Conservation (phyloP, 2,888 invertebrate species). For the Perithous albicinctus region DNA sequence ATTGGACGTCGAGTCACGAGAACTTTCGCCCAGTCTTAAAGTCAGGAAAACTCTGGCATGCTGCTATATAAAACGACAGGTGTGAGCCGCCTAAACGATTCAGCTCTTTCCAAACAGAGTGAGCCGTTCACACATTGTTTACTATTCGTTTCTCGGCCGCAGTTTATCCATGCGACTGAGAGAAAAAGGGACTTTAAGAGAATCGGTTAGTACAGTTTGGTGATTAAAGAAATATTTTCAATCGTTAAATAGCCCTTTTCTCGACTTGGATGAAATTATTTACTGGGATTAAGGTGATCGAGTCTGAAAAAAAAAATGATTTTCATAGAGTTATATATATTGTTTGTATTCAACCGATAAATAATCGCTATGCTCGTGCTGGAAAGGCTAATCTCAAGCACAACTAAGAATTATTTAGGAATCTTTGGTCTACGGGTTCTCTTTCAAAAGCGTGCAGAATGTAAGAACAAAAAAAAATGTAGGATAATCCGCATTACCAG, state of each 20-base stretch:
- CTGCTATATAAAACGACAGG: slow-evolving; percentile 67
- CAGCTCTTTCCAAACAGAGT: slow-evolving; percentile 65
- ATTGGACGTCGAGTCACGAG: not conserved
- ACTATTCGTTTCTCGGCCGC: slow-evolving; percentile 1
- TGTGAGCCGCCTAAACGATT: slow-evolving; percentile 67
- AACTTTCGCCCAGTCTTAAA: not conserved
- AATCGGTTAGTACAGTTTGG: not conserved
- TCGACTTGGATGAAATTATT: not conserved
- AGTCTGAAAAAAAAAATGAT: too few species aligned
- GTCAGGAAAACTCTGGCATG: slow-evolving; percentile 2
- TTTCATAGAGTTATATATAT: too few species aligned
- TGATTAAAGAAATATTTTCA: not conserved
- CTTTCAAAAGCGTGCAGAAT: too few species aligned
- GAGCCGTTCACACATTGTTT: not conserved
- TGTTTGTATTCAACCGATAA: too few species aligned
- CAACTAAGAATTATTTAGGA: too few species aligned
- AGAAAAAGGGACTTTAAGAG: slow-evolving; percentile 1
- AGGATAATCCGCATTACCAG: too few species aligned
- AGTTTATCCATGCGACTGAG: not conserved
- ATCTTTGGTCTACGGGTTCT: too few species aligned
- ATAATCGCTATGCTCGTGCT: too few species aligned
- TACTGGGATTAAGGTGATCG: too few species aligned
- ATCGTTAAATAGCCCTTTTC: not conserved
- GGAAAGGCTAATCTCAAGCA: too few species aligned
- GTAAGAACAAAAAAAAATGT: too few species aligned